Evolutionary conservation across 2,888 invertebrate genomes (phyloP).

Genomic region (Daptonema setosum): DNA sequence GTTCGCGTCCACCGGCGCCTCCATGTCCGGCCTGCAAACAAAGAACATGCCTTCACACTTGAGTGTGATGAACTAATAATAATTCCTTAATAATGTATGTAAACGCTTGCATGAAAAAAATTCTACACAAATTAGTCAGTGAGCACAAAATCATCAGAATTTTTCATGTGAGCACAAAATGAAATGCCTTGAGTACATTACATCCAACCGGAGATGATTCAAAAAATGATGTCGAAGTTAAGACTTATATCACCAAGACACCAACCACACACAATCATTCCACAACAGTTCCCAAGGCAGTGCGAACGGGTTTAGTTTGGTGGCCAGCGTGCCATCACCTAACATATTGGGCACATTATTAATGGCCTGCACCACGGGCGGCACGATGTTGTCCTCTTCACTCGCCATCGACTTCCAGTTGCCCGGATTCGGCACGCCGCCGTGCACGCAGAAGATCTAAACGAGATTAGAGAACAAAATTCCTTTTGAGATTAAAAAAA

Average conservation of each 20-base stretch:
- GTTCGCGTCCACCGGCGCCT: conserved; percentile 24
- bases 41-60: no score
- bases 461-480: background rate
- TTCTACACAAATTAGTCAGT: no score
- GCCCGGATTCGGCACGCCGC: conserved; percentile 48
- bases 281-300: conserved; percentile 56
- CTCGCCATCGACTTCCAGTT: background rate
- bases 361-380: background rate
- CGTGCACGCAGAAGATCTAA: conserved; percentile 54
- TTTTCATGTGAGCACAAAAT: no score
- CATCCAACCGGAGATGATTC: no score
- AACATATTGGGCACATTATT: background rate
- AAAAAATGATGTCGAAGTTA: no score
- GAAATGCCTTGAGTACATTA: no score
- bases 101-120: no score
- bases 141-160: no score
- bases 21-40: no score
- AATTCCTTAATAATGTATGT: no score
- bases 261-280: conserved; percentile 48
- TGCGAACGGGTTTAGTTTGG: conserved; percentile 18
- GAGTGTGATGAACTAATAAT: no score
- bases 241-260: no score
- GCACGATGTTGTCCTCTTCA: background rate
- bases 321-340: background rate
- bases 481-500: conserved; percentile 3